These are phyloP conservation scores for Myocastor coypus DNA, from an alignment of 2,113 vertebrate species.

Conservation along the genomic window DNA sequence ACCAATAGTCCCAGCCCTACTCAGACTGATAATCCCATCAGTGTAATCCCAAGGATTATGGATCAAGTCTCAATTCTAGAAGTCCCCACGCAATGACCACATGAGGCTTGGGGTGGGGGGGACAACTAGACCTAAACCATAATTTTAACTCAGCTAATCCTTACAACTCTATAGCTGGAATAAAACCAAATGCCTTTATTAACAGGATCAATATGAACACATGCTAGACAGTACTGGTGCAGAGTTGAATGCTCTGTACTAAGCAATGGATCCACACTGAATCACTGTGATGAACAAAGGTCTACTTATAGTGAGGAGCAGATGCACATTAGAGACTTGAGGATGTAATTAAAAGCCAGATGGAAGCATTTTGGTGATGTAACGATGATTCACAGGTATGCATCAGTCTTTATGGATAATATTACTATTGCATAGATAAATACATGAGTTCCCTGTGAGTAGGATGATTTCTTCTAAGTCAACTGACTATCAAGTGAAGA, in stretches of 20 bases:
- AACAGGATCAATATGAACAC: neutral
- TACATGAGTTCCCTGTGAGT: neutral
- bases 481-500: neutral
- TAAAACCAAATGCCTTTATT: neutral
- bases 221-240: neutral
- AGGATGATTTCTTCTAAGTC: neutral
- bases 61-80: too few relatives aligned
- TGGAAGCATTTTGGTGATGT: neutral
- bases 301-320: neutral
- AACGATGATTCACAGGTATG: neutral
- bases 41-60: too few relatives aligned
- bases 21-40: too few relatives aligned
- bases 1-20: too few relatives aligned
- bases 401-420: neutral
- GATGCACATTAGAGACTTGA: neutral
- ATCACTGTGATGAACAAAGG: neutral
- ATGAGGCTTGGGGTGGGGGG: too few relatives aligned
- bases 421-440: neutral
- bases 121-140: too few relatives aligned
- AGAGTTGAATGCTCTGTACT: neutral
- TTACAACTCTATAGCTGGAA: neutral
- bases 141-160: neutral
- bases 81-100: too few relatives aligned
- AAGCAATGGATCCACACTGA: neutral
- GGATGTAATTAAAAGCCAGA: neutral